Conservation (phyloP, 2,888 invertebrate genomes). For the Dysmachus trigonus region DNA sequence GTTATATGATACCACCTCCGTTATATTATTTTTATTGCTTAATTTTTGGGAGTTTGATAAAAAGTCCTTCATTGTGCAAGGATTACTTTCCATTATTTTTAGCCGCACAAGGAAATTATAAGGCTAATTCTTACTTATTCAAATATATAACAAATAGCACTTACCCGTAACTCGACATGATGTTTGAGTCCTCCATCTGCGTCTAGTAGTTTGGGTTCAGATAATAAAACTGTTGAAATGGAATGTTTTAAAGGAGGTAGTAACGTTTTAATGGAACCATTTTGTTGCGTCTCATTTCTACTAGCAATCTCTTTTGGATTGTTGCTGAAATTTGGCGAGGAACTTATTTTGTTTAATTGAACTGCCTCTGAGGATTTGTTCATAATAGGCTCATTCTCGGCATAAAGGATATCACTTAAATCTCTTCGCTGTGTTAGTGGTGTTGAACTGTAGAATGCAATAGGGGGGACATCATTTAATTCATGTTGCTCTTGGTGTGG, state of each 20-base stretch:
- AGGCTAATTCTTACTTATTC: not conserved
- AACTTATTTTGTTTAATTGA: constrained; percentile 58
- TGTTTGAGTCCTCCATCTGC: constrained; percentile 45
- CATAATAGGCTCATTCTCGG: constrained; percentile 35
- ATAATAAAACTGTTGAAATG: constrained; percentile 44
- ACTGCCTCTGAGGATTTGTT: constrained; percentile 41
- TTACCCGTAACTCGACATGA: constrained; percentile 48
- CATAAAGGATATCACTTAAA: constrained; percentile 44
- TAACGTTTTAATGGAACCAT: constrained; percentile 50
- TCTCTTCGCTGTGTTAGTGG: constrained; percentile 50
- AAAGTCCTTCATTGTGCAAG: not conserved
- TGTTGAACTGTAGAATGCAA: constrained; percentile 55
- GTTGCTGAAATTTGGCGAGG: constrained; percentile 55
- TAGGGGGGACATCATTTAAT: not conserved
- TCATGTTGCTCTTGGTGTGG: not conserved
- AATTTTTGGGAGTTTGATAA: not conserved
- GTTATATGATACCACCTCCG: too few relatives aligned
- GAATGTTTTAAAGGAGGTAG: constrained; percentile 50
- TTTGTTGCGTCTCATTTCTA: constrained; percentile 40
- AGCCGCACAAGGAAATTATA: not conserved
- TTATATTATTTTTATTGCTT: too few relatives aligned
- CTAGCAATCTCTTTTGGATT: constrained; percentile 14
- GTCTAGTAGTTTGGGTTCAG: constrained; percentile 43
- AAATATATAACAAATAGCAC: not conserved
- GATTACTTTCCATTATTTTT: not conserved